A percentile compares a stretch with the other conserved stretches of the same genome.
These are phyloP conservation scores for Allygus modestus DNA, from an alignment of 2,888 invertebrate species.

Conservation along the genomic window DNA sequence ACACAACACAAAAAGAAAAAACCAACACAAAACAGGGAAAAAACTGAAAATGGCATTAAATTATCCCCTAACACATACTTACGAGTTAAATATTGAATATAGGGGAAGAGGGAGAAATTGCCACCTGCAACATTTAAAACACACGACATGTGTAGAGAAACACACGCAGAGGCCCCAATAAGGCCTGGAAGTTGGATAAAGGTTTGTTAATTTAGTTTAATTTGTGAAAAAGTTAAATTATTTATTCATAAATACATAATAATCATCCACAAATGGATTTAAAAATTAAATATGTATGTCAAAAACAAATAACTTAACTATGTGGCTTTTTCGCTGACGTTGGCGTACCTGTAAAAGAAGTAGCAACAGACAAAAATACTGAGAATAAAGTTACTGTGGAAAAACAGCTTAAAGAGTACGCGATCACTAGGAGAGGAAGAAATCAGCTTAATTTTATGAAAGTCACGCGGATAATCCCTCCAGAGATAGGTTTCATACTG, in stretches of 20 bases:
- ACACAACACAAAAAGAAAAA: too few species aligned
- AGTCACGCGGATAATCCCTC: neutral
- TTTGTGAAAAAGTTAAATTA: too few species aligned
- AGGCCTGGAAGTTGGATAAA: too few species aligned
- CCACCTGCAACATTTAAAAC: conserved; percentile 72
- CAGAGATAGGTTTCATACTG: neutral
- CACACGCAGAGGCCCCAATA: neutral
- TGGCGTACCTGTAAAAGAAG: neutral
- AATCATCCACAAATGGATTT: too few species aligned
- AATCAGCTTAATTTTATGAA: neutral
- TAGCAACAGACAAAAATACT: neutral
- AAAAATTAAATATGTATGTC: too few species aligned
- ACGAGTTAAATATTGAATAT: conserved; percentile 75
- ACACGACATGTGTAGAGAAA: conserved; percentile 54
- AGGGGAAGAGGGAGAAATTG: conserved; percentile 74
- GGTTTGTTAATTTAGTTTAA: too few species aligned
- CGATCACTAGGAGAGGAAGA: neutral
- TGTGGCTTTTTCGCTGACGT: conserved; percentile 10
- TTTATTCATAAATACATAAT: too few species aligned
- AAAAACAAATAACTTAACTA: conserved; percentile 14
- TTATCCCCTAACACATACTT: conserved; percentile 71
- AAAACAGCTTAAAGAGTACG: too few species aligned
- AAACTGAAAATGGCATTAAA: too few species aligned
- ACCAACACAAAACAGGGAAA: too few species aligned
- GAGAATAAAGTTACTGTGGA: too few species aligned